phyloP scores from a whole-genome alignment of 2,888 invertebrate species.

The Teleiodes luculella region DNA sequence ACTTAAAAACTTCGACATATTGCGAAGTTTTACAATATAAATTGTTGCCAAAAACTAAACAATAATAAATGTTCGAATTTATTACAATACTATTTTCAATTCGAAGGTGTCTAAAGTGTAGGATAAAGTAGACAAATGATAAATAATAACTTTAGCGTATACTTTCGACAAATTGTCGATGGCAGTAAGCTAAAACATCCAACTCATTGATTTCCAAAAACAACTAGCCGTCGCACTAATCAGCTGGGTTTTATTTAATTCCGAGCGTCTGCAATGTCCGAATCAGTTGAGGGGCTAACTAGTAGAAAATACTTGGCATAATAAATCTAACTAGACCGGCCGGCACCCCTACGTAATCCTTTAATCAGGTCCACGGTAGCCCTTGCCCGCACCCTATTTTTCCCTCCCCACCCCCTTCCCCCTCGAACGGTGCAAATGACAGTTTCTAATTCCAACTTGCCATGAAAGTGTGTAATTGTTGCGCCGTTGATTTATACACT shows the following conservation, averaged over 20 bases:
- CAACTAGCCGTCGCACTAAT: slow-evolving; percentile 14
- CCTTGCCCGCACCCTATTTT: slow-evolving; percentile 75
- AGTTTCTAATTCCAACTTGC: slow-evolving; percentile 80
- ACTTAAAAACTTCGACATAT: too few relatives aligned
- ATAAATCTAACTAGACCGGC: slow-evolving; percentile 78
- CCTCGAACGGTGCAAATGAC: slow-evolving; percentile 79
- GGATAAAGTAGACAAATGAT: too few relatives aligned
- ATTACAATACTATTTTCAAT: too few relatives aligned
- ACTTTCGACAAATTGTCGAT: neutral
- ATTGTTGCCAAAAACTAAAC: too few relatives aligned
- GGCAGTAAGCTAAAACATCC: neutral
- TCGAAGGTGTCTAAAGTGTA: too few relatives aligned
- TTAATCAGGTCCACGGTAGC: slow-evolving; percentile 76
- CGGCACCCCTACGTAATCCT: slow-evolving; percentile 73
- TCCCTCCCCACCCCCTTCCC: slow-evolving; percentile 51
- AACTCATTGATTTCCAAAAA: neutral
- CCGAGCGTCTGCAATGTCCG: slow-evolving; percentile 16
- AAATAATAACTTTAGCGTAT: too few relatives aligned
- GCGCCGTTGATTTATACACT: slow-evolving; percentile 77
- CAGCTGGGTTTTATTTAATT: slow-evolving; percentile 15
- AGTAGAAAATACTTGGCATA: slow-evolving; percentile 72
- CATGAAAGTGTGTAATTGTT: slow-evolving; percentile 80
- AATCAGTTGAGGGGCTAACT: slow-evolving; percentile 54
- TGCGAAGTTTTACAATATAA: too few relatives aligned
- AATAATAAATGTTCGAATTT: too few relatives aligned